phyloP scores from a whole-genome alignment of 2,888 invertebrate genomes.

The Opisthograptis luteolata region DNA sequence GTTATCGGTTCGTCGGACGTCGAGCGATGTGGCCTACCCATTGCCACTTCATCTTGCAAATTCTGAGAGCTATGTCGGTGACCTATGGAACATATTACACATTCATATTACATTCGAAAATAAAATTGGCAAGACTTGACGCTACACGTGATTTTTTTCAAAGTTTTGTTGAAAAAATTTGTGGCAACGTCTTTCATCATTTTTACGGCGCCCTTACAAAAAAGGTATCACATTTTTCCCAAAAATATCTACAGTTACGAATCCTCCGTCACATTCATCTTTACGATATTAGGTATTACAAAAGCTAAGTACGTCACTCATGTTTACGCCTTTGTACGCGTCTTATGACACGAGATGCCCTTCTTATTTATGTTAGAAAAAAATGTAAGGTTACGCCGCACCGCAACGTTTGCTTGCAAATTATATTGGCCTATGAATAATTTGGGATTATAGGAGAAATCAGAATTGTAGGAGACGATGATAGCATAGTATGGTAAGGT shows the following conservation, averaged over 20 bases:
- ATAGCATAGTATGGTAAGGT: no score
- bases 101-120: background rate
- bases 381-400: constrained; percentile 58
- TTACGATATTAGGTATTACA: constrained; percentile 75
- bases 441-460: constrained; percentile 39
- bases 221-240: constrained; percentile 38
- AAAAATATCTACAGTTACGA: constrained; percentile 48
- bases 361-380: constrained; percentile 71
- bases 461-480: background rate
- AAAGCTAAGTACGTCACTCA: constrained; percentile 73
- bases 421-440: constrained; percentile 73
- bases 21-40: no score
- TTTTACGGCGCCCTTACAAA: constrained; percentile 42
- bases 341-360: constrained; percentile 77
- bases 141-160: background rate
- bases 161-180: background rate
- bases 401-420: constrained; percentile 68
- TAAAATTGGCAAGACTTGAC: background rate
- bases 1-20: no score
- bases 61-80: no score
- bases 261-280: constrained; percentile 64
- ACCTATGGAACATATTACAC: no score
- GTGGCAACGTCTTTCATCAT: constrained; percentile 23
- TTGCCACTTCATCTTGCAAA: no score
- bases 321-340: constrained; percentile 76